Base-by-base conservation (phyloP, 2,888 invertebrate genomes). In the Nebria brevicollis region DNA sequence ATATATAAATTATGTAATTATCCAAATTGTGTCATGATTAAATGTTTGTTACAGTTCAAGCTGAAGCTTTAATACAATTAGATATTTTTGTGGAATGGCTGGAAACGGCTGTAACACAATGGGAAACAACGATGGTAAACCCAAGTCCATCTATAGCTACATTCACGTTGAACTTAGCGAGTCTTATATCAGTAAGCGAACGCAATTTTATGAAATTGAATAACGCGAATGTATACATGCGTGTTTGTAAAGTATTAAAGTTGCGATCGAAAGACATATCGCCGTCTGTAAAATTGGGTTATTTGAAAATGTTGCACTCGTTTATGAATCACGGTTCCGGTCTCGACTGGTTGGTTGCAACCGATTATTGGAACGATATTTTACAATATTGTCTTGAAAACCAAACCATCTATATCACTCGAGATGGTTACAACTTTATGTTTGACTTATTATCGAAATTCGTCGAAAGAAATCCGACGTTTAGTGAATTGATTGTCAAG, bases 391-490 rank as follows among this genome's bases (percentile, higher is more conserved):
- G 92, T 82, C 91, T 93, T 84, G 90, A 92, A 78, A 93, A 92
- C 87, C 92, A 93, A 82, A 95, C 95, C 0, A 89, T 95, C 66
- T 95, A 95, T 86, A 92, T 95, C 10, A 91, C 93, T 0, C 90
- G 93, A 66, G 93, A 94, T 86, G 92, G 93, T 7, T 92, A 93
- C 78, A 91, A 91, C 82, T 93, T 95, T 84, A 89, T 94, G 20
- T 91, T 91, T 20, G 90, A 90, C 82, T 90, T 94, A 78, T 85
- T 94, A 0, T 91, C 92, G 88, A 91, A 90, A 86, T 87, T 91
- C 1, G 89, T 90, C 25, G 90, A 91, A 75, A 88, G 91, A 65
- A 91, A 93, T 84, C 87, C 87, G 72, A 86, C 87, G 13, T 90
- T 92, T 65, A 91, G 93, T 20, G 89, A 90, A 81, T 89, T 91